phyloP scores from a whole-genome alignment of 37 sponge, comb jelly and placozoan species.

The Hexactinellida sp. region DNA sequence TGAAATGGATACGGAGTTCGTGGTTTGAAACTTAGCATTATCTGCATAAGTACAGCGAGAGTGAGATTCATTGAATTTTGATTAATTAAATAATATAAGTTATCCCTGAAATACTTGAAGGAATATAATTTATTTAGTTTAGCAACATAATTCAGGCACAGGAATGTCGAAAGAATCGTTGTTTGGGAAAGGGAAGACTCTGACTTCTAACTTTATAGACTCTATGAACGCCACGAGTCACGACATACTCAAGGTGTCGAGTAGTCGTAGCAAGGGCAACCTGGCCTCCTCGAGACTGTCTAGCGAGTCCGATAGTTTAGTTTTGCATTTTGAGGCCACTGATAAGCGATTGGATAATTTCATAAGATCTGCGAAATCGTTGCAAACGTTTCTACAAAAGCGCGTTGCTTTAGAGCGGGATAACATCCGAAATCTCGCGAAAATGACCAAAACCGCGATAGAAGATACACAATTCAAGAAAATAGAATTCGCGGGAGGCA shows the following conservation, averaged over 20 bases:
- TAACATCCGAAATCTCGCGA: neutral
- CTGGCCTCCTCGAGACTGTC: neutral
- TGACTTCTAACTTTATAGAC: neutral
- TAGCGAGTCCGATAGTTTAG: neutral
- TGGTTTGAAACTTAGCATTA: no score
- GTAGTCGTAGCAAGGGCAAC: neutral
- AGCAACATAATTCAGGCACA: neutral
- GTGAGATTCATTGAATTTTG: no score
- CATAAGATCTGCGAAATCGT: neutral
- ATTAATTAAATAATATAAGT: no score
- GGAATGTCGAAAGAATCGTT: neutral
- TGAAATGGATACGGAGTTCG: no score
- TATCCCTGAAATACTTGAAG: no score
- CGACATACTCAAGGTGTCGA: neutral
- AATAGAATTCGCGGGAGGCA: neutral
- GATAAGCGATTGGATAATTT: neutral
- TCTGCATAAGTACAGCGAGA: no score
- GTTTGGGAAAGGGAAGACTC: conserved; percentile 10
- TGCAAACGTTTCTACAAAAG: neutral
- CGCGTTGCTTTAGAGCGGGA: neutral
- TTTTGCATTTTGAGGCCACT: neutral
- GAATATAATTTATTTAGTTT: neutral
- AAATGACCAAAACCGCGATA: neutral
- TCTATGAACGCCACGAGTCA: neutral
- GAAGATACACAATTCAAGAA: neutral